phyloP scores from a whole-genome alignment of 2,888 invertebrate species.

The Drosophila fulvimacula region DNA sequence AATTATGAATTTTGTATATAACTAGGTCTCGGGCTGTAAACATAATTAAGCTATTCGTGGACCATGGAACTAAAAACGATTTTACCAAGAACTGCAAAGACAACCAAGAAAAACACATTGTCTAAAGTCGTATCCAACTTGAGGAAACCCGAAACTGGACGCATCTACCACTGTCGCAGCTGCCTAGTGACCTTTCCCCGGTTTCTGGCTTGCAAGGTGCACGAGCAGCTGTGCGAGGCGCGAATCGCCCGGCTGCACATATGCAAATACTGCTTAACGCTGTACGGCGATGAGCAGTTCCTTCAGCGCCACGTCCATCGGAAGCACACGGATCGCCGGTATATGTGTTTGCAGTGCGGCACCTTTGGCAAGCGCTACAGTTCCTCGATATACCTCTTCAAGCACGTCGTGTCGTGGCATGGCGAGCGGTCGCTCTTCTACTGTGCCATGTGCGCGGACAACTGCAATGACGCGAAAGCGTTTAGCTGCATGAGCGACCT shows the following conservation, averaged over 20 bases:
- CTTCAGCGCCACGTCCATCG: constrained; percentile 55
- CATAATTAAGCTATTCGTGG: background rate
- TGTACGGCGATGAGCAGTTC: constrained; percentile 59
- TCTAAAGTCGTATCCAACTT: background rate
- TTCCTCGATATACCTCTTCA: constrained; percentile 56
- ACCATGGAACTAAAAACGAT: constrained; percentile 29
- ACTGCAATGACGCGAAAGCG: constrained; percentile 52
- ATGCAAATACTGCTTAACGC: constrained; percentile 60
- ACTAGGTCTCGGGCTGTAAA: background rate
- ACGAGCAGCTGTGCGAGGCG: constrained; percentile 52
- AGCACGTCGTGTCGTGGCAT: constrained; percentile 65
- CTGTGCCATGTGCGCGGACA: constrained; percentile 64
- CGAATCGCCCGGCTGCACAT: constrained; percentile 47
- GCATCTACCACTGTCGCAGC: constrained; percentile 50
- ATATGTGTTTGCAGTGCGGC: constrained; percentile 62
- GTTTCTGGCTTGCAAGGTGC: constrained; percentile 47
- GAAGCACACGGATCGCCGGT: constrained; percentile 51
- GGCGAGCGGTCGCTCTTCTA: constrained; percentile 66
- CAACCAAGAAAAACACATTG: background rate
- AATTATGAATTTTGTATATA: background rate
- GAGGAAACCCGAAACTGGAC: constrained; percentile 9
- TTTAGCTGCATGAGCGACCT: constrained; percentile 48
- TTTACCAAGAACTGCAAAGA: constrained; percentile 25
- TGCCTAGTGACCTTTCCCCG: constrained; percentile 52
- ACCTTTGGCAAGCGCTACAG: constrained; percentile 61